Evolutionary conservation across 2,797 vertebrate species (phyloP).

Genomic region (Ptychobarbus kaznakovi): DNA sequence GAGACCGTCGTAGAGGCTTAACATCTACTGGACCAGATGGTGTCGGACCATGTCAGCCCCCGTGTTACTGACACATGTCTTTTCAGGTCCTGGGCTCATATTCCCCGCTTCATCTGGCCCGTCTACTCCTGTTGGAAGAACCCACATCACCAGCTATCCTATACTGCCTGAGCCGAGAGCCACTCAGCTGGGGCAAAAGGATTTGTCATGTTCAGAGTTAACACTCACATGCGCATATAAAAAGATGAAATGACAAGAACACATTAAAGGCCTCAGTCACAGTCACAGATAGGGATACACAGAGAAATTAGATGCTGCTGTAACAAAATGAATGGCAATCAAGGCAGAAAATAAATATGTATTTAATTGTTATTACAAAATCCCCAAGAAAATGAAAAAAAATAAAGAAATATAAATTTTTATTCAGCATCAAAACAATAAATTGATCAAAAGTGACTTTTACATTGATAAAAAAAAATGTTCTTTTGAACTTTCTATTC

Average conservation of each 20-base stretch:
- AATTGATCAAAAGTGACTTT: not conserved
- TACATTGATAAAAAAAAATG: not conserved
- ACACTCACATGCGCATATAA: slow-evolving; percentile 5
- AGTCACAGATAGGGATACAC: not conserved
- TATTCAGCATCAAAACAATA: not conserved
- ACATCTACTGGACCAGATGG: slow-evolving; percentile 63
- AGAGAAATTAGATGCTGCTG: not conserved
- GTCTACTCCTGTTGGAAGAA: slow-evolving; percentile 68
- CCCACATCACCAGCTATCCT: slow-evolving; percentile 65
- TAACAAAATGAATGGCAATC: not conserved
- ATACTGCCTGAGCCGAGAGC: slow-evolving; percentile 20
- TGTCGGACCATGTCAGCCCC: slow-evolving; percentile 66
- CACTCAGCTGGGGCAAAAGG: slow-evolving; percentile 54
- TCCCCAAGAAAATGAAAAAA: not conserved
- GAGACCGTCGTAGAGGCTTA: slow-evolving; percentile 74
- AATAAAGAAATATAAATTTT: not conserved
- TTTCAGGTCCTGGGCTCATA: slow-evolving; percentile 57
- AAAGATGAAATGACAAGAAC: slow-evolving; percentile 59
- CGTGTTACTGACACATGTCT: slow-evolving; percentile 74
- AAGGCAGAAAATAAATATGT: not conserved
- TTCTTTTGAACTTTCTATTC: not conserved
- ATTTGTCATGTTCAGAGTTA: slow-evolving; percentile 57
- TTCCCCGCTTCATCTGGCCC: slow-evolving; percentile 67
- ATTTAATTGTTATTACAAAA: not conserved
- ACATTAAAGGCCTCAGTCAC: slow-evolving; percentile 38